These are phyloP conservation scores for Alloscopus bannaensis DNA, from an alignment of 2,888 invertebrate species.

Conservation along the genomic window DNA sequence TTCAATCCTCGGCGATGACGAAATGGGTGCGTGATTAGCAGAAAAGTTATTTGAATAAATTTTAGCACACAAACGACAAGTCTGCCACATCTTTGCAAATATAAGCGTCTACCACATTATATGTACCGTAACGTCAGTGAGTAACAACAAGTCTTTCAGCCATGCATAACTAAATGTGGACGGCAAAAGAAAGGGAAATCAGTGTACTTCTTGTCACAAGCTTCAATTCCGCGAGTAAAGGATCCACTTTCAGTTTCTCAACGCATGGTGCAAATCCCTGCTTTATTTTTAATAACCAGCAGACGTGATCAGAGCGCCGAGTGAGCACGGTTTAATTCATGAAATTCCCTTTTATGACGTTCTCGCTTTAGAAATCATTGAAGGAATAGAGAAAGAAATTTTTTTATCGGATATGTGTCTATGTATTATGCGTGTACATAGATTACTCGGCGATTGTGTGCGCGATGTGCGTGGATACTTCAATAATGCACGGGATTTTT, in stretches of 20 bases:
- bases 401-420: too few species aligned
- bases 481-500: slow-evolving; percentile 28
- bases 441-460: too few species aligned
- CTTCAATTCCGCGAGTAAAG: neutral
- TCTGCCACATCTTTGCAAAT: neutral
- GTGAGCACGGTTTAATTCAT: slow-evolving; percentile 45
- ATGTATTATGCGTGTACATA: too few species aligned
- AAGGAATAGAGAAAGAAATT: too few species aligned
- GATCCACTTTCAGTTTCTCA: neutral
- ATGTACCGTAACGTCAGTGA: neutral
- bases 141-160: too few species aligned
- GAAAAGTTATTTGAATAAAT: too few species aligned
- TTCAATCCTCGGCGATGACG: neutral
- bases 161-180: neutral
- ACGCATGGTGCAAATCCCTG: slow-evolving; percentile 2
- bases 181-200: neutral
- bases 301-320: slow-evolving; percentile 31
- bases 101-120: neutral
- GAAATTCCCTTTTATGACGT: neutral
- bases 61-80: too few species aligned
- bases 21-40: too few species aligned
- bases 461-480: slow-evolving; percentile 43
- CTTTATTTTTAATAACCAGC: slow-evolving; percentile 25
- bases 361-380: too few species aligned
- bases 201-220: neutral